Base-by-base conservation (phyloP, 2,888 invertebrate species). In the Panorpa germanica region DNA sequence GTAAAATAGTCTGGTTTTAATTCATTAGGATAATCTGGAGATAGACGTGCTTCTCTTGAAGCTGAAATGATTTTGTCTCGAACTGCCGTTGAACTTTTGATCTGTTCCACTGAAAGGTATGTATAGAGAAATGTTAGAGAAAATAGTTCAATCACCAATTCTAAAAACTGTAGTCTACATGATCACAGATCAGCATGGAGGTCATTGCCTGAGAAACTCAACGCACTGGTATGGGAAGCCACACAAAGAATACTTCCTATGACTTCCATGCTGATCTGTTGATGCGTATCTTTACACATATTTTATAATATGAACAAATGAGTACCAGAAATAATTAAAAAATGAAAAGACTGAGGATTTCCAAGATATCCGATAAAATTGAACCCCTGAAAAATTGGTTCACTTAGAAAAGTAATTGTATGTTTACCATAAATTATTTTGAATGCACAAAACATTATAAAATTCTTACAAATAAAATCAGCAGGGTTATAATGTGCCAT, bases 401-500 rank as follows among this genome's bases (percentile, higher is more conserved):
- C n/a, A n/a, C n/a, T n/a, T n/a, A n/a, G n/a, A n/a, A 33, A 28
- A 33, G 9, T 26, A 24, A 31, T 18, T 20, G 21, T 10, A 12
- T 28, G 16, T 30, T 12, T 18, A 30, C 25, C 5, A 30, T 18
- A 29, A 10, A 28, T 21, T 24, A 12, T 19, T 24, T 12, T 10
- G 21, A 14, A 23, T 28, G 20, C 13, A 16, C 7, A 11, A 22
- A 29, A 14, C 13, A 13, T 21, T 4, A 12, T 19, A 14, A 29
- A 28, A 33, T 34, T 63, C 72, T 69, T 57, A 77, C 76, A 52
- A 45, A 76, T 72, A 47, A 77, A 80, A 50, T 82, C 81, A n/a
- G 81, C 81, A 28, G 80, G 80, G 56, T 82, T 82, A 47, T 78
- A 81, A 47, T 78, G 72, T 4, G 73, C 70, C 48, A 72, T 64